Evolutionary conservation across 2,113 vertebrate genomes (phyloP).

Genomic region (Zosterops pallidus): DNA sequence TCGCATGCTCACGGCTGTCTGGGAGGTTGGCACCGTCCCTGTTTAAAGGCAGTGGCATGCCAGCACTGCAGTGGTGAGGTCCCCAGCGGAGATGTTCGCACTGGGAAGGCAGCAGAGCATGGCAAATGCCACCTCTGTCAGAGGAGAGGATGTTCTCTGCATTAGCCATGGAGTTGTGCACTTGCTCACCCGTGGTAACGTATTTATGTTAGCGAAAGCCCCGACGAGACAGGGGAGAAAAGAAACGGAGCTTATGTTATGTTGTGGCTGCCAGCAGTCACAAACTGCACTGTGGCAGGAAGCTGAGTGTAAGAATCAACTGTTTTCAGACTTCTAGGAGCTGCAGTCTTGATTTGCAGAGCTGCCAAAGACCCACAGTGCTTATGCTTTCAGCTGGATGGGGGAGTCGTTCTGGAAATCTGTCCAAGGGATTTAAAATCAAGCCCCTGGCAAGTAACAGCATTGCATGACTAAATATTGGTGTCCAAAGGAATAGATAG

Average conservation of each 20-base stretch:
- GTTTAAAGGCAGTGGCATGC: neutral
- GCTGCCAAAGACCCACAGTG: slow-evolving; percentile 22
- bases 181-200: neutral
- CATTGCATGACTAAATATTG: neutral
- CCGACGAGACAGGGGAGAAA: neutral
- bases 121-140: neutral
- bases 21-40: neutral
- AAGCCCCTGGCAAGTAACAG: neutral
- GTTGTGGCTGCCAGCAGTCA: slow-evolving; percentile 32
- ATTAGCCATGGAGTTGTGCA: neutral
- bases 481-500: neutral
- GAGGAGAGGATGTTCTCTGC: neutral
- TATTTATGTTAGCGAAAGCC: neutral
- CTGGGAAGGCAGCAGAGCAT: neutral
- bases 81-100: neutral
- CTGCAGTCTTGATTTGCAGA: neutral
- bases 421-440: neutral
- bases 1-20: neutral
- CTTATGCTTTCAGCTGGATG: slow-evolving; percentile 15
- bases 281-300: neutral
- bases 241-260: neutral
- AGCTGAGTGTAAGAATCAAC: neutral
- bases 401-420: neutral
- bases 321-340: slow-evolving; percentile 22
- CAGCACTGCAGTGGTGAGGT: neutral